Base-by-base conservation (phyloP, 35 echinoderm and acorn worm genomes). In the Patiria miniata region DNA sequence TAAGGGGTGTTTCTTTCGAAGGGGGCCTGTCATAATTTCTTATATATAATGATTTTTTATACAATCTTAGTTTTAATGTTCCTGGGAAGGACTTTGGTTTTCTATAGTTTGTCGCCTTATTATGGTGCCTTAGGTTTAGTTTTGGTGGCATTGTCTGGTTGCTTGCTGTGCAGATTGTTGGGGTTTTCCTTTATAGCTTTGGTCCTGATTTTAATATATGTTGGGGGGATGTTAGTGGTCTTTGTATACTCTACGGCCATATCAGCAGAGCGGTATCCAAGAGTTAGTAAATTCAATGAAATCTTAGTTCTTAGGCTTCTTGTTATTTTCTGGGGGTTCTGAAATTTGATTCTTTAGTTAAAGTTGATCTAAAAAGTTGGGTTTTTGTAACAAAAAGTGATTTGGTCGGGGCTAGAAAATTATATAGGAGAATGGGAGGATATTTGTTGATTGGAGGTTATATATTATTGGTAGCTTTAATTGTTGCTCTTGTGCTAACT, bases 1-100 rank as follows among this genome's bases (percentile, higher is more conserved):
- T 22, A 90, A 23, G 30, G 88, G 88, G 51, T 90, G 88, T 18
- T 21, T 68, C 88, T 90, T 90, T 50, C 88, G 88, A 36, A 90
- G 28, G 16, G 88, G 88, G 8, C 40, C 68, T 77, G 47, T 73
- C 86, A 88, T 88, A 81, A 68, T 86, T 86, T 86, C n/a, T 34
- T 86, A 86, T 69, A 69, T 68, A 40, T 47, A 52, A 78, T 78
- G 86, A 26, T 79, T 26, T 21, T 86, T 26, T 86, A 69, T 40
- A n/a, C 37, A 0, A 39, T 39, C 8, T 47, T 86, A 33, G 36
- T 68, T 8, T 7, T 86, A 12, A 69, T 86, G 83, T 19, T 86
- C n/a, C 12, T 76, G 17, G 83, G 83, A 77, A 77, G 58, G 18
- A 86, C 83, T 1, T 30, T 86, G 21, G 61, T 77, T 0, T 68